Percentiles rank a stretch among this genome's conserved stretches.
These are phyloP conservation scores for Lepetodrilus schrolli DNA, from an alignment of 2,888 invertebrate species.

Conservation along the genomic window DNA sequence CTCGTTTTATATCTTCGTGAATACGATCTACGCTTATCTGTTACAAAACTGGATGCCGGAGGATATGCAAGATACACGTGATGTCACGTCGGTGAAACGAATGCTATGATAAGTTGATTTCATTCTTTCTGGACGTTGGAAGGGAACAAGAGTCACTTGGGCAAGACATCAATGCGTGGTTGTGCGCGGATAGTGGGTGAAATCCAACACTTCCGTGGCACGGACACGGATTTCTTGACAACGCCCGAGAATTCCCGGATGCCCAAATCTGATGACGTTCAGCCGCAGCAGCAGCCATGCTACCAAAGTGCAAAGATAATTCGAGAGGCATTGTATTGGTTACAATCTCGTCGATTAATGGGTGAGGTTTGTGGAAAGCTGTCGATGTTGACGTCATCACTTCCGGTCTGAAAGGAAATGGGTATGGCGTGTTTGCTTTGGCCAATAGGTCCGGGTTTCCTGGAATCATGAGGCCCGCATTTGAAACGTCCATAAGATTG, in stretches of 20 bases:
- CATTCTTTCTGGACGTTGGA: background rate
- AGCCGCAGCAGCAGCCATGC: background rate
- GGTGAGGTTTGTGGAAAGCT: conserved; percentile 32
- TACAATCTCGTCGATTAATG: conserved; percentile 5
- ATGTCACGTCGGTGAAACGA: background rate
- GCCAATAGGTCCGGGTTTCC: conserved; percentile 3
- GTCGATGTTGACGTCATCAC: conserved; percentile 10
- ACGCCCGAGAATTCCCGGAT: conserved; percentile 18
- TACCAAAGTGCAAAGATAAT: conserved; percentile 27
- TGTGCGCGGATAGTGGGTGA: conserved; percentile 13
- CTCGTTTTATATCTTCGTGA: background rate
- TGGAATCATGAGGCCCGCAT: conserved; percentile 10
- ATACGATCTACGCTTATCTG: background rate
- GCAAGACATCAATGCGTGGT: background rate
- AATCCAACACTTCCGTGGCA: conserved; percentile 20
- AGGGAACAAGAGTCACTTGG: background rate
- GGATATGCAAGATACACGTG: too few relatives aligned
- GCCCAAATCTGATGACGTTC: background rate
- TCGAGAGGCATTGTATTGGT: background rate
- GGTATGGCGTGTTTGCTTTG: background rate
- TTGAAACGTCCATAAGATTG: conserved; percentile 41
- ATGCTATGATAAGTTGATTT: conserved; percentile 18
- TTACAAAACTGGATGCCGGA: too few relatives aligned
- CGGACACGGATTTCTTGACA: conserved; percentile 26
- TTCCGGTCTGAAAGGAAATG: conserved; percentile 11